Evolutionary conservation across 2,113 vertebrate genomes (phyloP), one percentile per base, ranked within the genome.

Genomic region (Dolichotis patagonum): DNA sequence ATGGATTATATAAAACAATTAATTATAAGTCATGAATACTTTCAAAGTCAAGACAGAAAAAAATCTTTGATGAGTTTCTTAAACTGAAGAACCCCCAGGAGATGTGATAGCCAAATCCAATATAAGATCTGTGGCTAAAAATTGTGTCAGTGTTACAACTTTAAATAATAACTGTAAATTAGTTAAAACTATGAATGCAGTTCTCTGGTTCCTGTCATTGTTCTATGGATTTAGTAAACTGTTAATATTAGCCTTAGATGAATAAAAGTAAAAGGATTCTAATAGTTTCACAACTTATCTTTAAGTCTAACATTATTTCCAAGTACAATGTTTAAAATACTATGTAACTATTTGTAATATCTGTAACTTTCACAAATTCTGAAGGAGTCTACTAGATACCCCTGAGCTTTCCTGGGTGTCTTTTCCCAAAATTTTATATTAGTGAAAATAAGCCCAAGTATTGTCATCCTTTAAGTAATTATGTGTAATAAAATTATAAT

Each of bases 391-490:
- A 60, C 77, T 30, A 86, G 13, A n/a, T 73, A 86, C 67, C 83
- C 24, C n/a, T 91, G 73, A 65, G 8, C 38, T 58, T 63, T 95
- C 32, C 32, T 88, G 13, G 35, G 11, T 85, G 62, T 16, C 75
- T 52, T 78, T 13, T 83, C 65, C 30, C 1, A 69, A 54, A 90
- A 54, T 19, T 86, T 69, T 52, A 38, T n/a, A n/a, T n/a, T n/a
- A n/a, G n/a, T 38, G 78, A 80, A 93, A 26, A 41, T 9, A 43
- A 78, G 41, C 17, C 17, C 3, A 46, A 14, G 9, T 46, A 2
- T 92, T 81, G 63, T 69, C 24, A 35, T 80, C 41, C 26, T 82
- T 80, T 84, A 93, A 93, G 24, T 90, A 87, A 63, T 93, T 82
- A 71, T 0, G 1, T 12, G 17, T 84, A 52, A 19, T 88, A 90